These are phyloP conservation scores for Otolemur garnettii DNA, from an alignment of 2,113 vertebrate species.

Conservation along the genomic window DNA sequence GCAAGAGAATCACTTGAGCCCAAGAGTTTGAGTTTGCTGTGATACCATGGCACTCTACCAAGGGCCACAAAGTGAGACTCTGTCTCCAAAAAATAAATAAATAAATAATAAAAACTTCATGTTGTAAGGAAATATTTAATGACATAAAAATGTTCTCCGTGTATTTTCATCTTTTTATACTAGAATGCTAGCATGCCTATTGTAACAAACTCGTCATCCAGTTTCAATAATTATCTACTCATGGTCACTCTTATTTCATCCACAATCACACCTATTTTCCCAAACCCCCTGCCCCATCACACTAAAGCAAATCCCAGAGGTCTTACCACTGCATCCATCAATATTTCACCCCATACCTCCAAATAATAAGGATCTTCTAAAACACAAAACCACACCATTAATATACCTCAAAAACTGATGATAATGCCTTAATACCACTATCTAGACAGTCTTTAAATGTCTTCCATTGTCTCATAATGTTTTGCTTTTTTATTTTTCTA, in stretches of 20 bases:
- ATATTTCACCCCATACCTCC: slow-evolving; percentile 29
- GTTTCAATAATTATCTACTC: neutral
- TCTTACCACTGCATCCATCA: slow-evolving; percentile 4
- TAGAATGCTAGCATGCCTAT: neutral
- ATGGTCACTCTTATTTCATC: neutral
- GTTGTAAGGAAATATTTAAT: slow-evolving; percentile 52
- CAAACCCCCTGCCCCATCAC: neutral
- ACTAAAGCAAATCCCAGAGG: slow-evolving; percentile 8
- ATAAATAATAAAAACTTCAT: neutral
- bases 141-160: neutral
- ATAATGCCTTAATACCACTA: neutral
- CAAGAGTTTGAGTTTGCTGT: too few relatives aligned
- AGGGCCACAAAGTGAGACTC: too few relatives aligned
- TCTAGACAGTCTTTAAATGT: slow-evolving; percentile 17
- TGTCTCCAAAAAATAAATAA: too few relatives aligned
- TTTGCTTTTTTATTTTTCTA: neutral
- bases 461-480: neutral
- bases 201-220: neutral
- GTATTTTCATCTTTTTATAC: slow-evolving; percentile 27
- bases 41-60: too few relatives aligned
- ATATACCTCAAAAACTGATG: neutral
- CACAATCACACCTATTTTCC: neutral
- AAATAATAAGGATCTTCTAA: slow-evolving; percentile 27
- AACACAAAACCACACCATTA: slow-evolving; percentile 45
- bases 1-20: too few relatives aligned